phyloP scores from a whole-genome alignment of 2,888 invertebrate genomes.

The Lasioglossum malachurum region DNA sequence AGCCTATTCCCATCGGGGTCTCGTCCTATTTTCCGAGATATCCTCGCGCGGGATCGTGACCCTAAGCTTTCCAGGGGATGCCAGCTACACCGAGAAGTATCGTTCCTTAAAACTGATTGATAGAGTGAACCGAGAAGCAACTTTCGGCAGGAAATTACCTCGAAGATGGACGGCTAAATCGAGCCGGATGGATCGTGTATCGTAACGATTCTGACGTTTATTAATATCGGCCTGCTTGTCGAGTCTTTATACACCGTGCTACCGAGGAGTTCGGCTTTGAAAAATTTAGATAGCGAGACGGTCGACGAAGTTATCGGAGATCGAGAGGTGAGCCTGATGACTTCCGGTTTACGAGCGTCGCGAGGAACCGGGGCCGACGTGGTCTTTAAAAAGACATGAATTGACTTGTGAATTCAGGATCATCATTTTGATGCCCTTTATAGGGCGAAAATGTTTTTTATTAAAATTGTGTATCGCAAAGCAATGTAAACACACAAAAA shows the following conservation, averaged over 20 bases:
- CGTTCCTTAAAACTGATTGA: constrained; percentile 44
- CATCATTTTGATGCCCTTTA: not conserved
- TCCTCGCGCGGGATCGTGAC: not conserved
- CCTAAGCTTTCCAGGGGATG: constrained; percentile 17
- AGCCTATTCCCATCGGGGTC: not conserved
- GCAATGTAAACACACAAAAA: no score
- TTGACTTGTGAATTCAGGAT: not conserved
- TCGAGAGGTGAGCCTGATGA: not conserved
- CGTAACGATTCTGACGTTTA: constrained; percentile 35
- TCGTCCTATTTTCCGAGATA: constrained; percentile 21
- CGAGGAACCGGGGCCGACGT: not conserved
- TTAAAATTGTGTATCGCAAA: no score
- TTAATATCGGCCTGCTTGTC: constrained; percentile 20
- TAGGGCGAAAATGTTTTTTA: no score
- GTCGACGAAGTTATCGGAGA: not conserved
- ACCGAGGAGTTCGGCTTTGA: not conserved
- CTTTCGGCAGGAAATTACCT: constrained; percentile 48
- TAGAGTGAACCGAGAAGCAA: constrained; percentile 22
- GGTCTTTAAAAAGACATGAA: not conserved
- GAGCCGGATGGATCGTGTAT: constrained; percentile 27
- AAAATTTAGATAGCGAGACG: not conserved
- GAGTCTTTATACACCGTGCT: not conserved
- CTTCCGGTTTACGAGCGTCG: not conserved
- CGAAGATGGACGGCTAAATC: constrained; percentile 17
- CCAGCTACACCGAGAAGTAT: not conserved